Evolutionary conservation across 2,113 vertebrate species (phyloP), one percentile per base, ranked within the genome.

Genomic region (Chrysochloris asiatica): DNA sequence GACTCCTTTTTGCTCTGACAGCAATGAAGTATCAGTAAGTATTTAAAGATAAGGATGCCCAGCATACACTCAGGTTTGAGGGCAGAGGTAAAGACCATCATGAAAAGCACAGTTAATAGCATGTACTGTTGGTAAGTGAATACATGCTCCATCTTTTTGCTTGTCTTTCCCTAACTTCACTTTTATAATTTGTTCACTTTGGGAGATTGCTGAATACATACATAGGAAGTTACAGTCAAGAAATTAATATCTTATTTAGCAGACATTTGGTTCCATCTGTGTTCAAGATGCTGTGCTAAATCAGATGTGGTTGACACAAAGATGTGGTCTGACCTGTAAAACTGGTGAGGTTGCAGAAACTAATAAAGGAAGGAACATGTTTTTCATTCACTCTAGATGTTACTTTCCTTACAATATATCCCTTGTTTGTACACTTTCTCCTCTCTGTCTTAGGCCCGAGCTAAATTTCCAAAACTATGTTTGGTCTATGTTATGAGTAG

Each of bases 261-360:
- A 77, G 45, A 67, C 38, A n/a, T 86, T 77, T 87, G 36, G 17
- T 83, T 30, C 48, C 41, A 54, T 83, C 84, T 89, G 84, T 92
- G 47, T 88, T 94, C 72, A 92, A 78, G 83, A 92, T 89, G 59
- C 73, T 86, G 16, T 86, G 41, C 61, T 94, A 14, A 78, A 30
- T 88, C 16, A 82, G 38, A 54, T 78, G 43, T 16, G 67, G 36
- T 38, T 80, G 85, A 54, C 41, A 28, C 24, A 67, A 65, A 67
- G 33, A 67, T 67, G 33, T 36, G 19, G 4, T 91, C 88, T 92
- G 8, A 33, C 28, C 52, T 38, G 10, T 54, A 47, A 72, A 73
- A 30, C 48, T 91, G 14, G 17, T 73, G 63, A 69, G 47, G 72
- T 93, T 75, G 30, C 90, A 90, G 61, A 33, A 73, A 21, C 50